These are phyloP conservation scores for Betta splendens DNA, from an alignment of 2,797 vertebrate species.

Conservation along the genomic window DNA sequence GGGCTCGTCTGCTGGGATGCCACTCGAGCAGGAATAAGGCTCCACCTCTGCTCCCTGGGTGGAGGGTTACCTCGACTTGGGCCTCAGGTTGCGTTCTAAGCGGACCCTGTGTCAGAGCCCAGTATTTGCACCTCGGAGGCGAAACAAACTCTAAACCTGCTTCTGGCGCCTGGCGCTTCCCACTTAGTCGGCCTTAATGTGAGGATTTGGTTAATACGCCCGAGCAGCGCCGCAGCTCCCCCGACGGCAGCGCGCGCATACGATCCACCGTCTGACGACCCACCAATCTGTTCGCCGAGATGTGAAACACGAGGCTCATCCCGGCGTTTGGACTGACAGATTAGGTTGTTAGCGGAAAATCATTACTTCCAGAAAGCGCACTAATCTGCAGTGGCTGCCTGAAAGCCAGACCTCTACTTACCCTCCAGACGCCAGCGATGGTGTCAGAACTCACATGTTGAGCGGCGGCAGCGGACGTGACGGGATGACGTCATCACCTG, in stretches of 20 bases:
- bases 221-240: constrained; percentile 42
- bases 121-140: constrained; percentile 46
- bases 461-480: constrained; percentile 31
- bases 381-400: constrained; percentile 63
- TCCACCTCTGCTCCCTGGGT: constrained; percentile 43
- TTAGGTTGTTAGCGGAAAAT: constrained; percentile 73
- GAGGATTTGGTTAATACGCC: constrained; percentile 59
- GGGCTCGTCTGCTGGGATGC: constrained; percentile 70
- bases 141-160: constrained; percentile 39
- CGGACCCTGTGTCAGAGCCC: constrained; percentile 24
- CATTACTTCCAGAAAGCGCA: constrained; percentile 68
- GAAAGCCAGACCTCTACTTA: constrained; percentile 55
- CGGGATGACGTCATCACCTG: constrained; percentile 30
- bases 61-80: constrained; percentile 60
- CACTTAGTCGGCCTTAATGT: constrained; percentile 54
- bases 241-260: constrained; percentile 51
- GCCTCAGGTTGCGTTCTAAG: constrained; percentile 54
- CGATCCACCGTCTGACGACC: constrained; percentile 69
- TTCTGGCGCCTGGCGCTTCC: constrained; percentile 32
- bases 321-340: constrained; percentile 66
- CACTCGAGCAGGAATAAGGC: constrained; percentile 74
- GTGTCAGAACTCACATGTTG: constrained; percentile 45
- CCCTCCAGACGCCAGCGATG: constrained; percentile 39
- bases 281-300: constrained; percentile 70
- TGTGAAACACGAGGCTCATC: constrained; percentile 58